Percentiles rank a stretch among this genome's conserved stretches.
These are phyloP conservation scores for Conus canariensis DNA, from an alignment of 2,888 invertebrate genomes.

Conservation along the genomic window DNA sequence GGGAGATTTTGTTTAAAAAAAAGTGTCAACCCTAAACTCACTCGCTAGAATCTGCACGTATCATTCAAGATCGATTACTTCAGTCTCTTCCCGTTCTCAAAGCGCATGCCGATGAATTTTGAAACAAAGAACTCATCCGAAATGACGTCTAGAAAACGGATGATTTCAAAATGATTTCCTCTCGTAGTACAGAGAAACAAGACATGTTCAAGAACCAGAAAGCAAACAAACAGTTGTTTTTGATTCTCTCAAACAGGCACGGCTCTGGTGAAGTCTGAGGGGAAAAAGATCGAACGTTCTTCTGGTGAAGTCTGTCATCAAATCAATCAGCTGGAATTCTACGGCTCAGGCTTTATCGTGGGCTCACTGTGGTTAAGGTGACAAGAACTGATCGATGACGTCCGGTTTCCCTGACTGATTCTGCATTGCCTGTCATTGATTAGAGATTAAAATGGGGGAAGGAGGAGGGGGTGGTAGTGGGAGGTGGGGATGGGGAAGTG, in stretches of 20 bases:
- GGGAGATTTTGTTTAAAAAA: no score
- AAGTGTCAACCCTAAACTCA: no score
- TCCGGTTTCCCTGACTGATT: neutral
- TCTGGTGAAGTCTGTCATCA: neutral
- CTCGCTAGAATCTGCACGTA: no score
- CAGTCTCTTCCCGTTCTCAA: no score
- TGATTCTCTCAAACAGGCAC: neutral
- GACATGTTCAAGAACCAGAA: neutral
- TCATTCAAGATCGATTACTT: no score
- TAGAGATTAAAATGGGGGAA: neutral
- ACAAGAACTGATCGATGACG: neutral
- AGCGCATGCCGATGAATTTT: neutral
- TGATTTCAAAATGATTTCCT: no score
- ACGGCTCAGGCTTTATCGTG: neutral
- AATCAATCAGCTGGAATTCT: neutral
- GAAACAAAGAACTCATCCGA: neutral
- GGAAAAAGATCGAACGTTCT: neutral
- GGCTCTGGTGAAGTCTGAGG: neutral
- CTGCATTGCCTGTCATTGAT: neutral
- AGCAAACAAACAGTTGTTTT: neutral
- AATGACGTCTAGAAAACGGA: no score
- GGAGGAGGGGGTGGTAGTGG: neutral
- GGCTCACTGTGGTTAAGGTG: neutral
- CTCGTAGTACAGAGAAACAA: neutral
- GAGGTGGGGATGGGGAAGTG: neutral